Percentiles rank a stretch among this genome's conserved stretches.
These are phyloP conservation scores for Matsumyia berberina DNA, from an alignment of 2,888 invertebrate species.

Conservation along the genomic window DNA sequence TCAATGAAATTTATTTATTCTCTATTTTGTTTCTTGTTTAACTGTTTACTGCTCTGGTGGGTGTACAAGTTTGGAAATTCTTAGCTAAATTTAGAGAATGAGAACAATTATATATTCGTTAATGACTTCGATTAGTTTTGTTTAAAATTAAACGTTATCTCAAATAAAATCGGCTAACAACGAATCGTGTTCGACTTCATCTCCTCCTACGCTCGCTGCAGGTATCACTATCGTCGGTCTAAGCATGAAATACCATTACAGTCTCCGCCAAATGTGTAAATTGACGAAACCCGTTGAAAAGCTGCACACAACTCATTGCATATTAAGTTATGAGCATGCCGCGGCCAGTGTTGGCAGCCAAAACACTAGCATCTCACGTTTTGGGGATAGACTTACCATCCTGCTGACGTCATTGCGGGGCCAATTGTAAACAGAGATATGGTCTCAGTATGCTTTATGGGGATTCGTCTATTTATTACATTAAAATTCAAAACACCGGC, in stretches of 20 bases:
- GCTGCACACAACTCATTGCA: conserved; percentile 24
- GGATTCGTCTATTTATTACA: conserved; percentile 40
- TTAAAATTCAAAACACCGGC: conserved; percentile 29
- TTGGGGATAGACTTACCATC: conserved; percentile 20
- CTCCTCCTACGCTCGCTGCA: neutral
- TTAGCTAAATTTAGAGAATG: neutral
- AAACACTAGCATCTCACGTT: conserved; percentile 4
- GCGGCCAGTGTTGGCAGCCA: neutral
- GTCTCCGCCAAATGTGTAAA: conserved; percentile 12
- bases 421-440: conserved; percentile 27
- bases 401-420: conserved; percentile 35
- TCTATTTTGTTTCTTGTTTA: conserved; percentile 15
- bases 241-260: neutral
- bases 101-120: conserved; percentile 22
- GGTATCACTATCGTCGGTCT: conserved; percentile 6
- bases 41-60: conserved; percentile 2
- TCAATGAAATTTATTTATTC: conserved; percentile 42
- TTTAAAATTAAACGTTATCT: neutral
- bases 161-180: conserved; percentile 11
- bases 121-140: conserved; percentile 12
- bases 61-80: neutral
- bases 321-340: conserved; percentile 38
- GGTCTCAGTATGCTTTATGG: conserved; percentile 28
- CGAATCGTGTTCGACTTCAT: neutral
- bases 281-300: conserved; percentile 49